Percentiles rank a stretch among this genome's conserved stretches.
Conservation (phyloP, 2,113 vertebrate genomes). For the Hippolais icterina region DNA sequence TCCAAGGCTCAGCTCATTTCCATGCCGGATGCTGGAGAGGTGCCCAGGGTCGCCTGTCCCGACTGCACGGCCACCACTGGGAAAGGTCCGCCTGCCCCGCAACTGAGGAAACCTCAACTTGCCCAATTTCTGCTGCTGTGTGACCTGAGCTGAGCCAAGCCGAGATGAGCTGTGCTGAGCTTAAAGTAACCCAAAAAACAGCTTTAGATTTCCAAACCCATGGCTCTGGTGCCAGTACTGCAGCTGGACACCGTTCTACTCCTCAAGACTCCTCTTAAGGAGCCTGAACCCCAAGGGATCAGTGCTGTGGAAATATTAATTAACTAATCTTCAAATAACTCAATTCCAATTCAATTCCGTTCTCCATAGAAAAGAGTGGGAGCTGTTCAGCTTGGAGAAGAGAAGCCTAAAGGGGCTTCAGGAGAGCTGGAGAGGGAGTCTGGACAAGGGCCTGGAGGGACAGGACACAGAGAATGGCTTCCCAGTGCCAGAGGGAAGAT, state of each 20-base stretch:
- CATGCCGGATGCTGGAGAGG: not conserved
- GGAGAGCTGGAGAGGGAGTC: not conserved
- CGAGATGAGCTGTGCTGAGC: not conserved
- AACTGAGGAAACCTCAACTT: not conserved
- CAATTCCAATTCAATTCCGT: not conserved
- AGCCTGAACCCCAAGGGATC: too few species aligned
- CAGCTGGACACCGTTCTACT: not conserved
- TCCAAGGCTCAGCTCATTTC: not conserved
- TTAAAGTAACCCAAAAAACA: not conserved
- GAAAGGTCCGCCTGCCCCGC: not conserved
- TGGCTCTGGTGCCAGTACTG: fast-evolving
- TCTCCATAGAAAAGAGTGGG: too few species aligned
- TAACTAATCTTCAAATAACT: not conserved
- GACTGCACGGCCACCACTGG: not conserved
- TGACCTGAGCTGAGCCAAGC: not conserved
- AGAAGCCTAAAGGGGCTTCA: not conserved
- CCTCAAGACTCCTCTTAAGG: not conserved
- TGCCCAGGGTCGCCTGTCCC: not conserved
- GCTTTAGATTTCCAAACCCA: not conserved
- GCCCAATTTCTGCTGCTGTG: not conserved
- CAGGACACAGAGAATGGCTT: not conserved
- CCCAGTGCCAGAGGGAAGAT: not conserved
- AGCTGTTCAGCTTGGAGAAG: not conserved
- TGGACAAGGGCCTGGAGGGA: not conserved
- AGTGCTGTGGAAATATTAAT: not conserved